Percentiles rank a stretch among this genome's conserved stretches.
Evolutionary conservation across 2,888 invertebrate species (phyloP).

Genomic region (Endomychus coccineus): DNA sequence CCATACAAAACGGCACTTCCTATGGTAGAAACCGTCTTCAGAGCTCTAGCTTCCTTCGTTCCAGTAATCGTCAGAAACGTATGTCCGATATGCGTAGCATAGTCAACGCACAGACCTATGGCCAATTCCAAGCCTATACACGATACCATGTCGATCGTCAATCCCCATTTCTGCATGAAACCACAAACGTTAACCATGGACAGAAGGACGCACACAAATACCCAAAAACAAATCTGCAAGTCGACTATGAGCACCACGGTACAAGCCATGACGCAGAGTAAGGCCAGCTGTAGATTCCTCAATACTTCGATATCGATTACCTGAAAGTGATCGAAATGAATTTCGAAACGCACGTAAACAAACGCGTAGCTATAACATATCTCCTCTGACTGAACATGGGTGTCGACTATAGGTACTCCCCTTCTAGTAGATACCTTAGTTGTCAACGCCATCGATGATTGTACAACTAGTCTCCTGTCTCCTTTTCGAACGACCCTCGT

Average conservation of each 20-base stretch:
- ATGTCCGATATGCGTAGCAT: constrained; percentile 75
- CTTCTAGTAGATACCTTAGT: no score
- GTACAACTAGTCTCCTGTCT: no score
- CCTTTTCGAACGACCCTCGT: no score
- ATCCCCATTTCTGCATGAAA: constrained; percentile 72
- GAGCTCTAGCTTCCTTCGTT: constrained; percentile 50
- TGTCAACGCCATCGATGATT: no score
- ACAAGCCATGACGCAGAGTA: constrained; percentile 72
- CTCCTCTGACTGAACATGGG: no score
- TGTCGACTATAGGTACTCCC: no score
- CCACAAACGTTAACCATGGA: constrained; percentile 69
- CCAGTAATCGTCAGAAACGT: constrained; percentile 63
- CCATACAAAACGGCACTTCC: constrained; percentile 72
- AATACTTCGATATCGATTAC: constrained; percentile 67
- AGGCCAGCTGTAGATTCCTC: constrained; percentile 66
- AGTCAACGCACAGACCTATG: constrained; percentile 77
- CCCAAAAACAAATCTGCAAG: constrained; percentile 69
- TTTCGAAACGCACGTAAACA: no score
- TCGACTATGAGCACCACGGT: constrained; percentile 69
- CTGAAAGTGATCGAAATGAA: no score
- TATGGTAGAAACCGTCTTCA: constrained; percentile 62
- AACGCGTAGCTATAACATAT: no score
- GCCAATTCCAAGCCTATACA: constrained; percentile 74
- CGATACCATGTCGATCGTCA: constrained; percentile 74
- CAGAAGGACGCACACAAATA: constrained; percentile 65